A percentile compares a stretch with the other conserved stretches of the same genome.
phyloP scores from a whole-genome alignment of 2,797 vertebrate species.

The Hozukius guyotensis region DNA sequence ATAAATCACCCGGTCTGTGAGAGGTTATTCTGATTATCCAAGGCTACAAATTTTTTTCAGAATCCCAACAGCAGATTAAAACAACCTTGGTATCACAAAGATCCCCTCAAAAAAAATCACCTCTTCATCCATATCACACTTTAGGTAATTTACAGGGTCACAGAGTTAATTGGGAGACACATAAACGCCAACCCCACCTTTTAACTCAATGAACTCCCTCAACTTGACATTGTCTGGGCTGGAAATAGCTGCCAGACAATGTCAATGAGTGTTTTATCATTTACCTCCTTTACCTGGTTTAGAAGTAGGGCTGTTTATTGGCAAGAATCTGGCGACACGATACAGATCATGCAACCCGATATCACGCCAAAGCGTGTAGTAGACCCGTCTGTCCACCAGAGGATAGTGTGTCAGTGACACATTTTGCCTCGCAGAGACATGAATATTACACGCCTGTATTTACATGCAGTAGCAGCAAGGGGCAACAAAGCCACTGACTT shows the following conservation, averaged over 20 bases:
- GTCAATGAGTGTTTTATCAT: background rate
- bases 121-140: slow-evolving; percentile 9
- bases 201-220: background rate
- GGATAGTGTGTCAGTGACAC: no score
- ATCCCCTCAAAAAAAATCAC: background rate
- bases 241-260: background rate
- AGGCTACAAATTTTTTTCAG: background rate
- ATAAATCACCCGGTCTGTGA: slow-evolving; percentile 1
- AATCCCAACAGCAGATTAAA: slow-evolving; percentile 8
- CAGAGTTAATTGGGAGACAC: background rate
- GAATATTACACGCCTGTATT: no score
- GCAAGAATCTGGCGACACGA: background rate
- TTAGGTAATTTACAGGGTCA: slow-evolving; percentile 6
- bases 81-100: background rate
- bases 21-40: background rate
- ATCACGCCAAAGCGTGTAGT: no score
- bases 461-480: no score
- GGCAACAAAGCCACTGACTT: no score
- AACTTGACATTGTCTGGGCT: background rate
- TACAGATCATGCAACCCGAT: background rate
- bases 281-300: background rate
- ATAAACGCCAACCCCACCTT: background rate
- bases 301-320: no score
- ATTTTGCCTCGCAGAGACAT: no score
- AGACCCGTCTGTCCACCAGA: no score